Evolutionary conservation across 2,113 vertebrate genomes (phyloP).

Genomic region (Eonycteris spelaea): DNA sequence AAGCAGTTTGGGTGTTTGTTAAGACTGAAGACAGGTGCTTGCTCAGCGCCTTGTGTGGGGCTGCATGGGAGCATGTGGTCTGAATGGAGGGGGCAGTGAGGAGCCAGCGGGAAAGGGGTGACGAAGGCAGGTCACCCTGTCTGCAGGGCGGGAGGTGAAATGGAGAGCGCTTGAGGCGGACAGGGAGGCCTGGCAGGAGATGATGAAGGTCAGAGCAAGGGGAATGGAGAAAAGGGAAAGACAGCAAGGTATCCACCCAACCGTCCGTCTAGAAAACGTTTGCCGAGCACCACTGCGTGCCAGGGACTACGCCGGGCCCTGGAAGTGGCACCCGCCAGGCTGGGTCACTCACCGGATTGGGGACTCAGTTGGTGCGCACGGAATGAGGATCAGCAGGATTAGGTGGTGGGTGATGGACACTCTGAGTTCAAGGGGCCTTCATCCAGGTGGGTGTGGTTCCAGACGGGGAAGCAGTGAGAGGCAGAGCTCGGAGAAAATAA

Average conservation of each 20-base stretch:
- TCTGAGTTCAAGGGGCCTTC: not conserved
- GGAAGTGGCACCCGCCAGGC: not conserved
- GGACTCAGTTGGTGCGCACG: not conserved
- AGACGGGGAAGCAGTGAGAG: too few species aligned
- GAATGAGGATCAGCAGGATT: not conserved
- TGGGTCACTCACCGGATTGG: not conserved
- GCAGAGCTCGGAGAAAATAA: too few species aligned
- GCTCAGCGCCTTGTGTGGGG: not conserved
- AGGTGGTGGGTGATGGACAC: not conserved
- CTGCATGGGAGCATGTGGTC: not conserved
- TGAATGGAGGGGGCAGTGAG: too few species aligned
- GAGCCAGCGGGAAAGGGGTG: not conserved
- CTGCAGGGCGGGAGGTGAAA: not conserved
- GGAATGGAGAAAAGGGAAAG: not conserved
- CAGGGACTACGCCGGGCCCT: not conserved
- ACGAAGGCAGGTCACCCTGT: not conserved
- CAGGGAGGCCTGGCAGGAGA: not conserved
- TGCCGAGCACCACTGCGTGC: not conserved
- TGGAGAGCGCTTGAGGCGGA: not conserved
- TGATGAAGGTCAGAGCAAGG: not conserved
- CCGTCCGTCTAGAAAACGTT: not conserved
- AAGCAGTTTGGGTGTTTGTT: not conserved
- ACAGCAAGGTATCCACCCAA: too few species aligned
- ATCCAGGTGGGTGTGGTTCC: not conserved
- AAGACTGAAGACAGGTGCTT: not conserved